Conservation (phyloP, 2,888 invertebrate genomes). For the Gari tellinella region DNA sequence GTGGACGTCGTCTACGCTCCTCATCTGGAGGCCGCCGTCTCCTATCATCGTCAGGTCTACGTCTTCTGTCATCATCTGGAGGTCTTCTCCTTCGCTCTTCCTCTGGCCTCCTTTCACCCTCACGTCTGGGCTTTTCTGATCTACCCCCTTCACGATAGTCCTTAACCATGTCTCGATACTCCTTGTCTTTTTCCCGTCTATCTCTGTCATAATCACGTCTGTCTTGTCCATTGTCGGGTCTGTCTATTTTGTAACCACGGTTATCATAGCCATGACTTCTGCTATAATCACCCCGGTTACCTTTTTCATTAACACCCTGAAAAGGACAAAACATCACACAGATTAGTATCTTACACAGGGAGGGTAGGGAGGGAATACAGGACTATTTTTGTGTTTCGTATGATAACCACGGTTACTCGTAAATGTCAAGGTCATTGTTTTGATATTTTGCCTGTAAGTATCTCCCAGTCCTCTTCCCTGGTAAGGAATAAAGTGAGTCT, state of each 20-base stretch:
- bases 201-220: conserved; percentile 30
- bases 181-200: conserved; percentile 45
- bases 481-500: conserved; percentile 50
- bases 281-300: conserved; percentile 65
- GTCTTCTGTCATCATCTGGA: conserved; percentile 14
- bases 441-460: conserved; percentile 43
- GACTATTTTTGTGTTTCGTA: conserved; percentile 25
- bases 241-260: conserved; percentile 64
- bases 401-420: conserved; percentile 63
- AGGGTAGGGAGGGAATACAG: conserved; percentile 42
- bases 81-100: too few species aligned
- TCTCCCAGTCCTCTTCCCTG: conserved; percentile 44
- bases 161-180: conserved; percentile 29
- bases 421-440: conserved; percentile 47
- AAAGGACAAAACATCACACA: conserved; percentile 21
- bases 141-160: conserved; percentile 40
- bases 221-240: too few species aligned
- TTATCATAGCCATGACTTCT: conserved; percentile 62
- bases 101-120: conserved; percentile 25
- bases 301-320: conserved; percentile 56
- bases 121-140: conserved; percentile 34
- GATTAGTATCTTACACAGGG: conserved; percentile 62
- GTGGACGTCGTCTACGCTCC: conserved; percentile 41
- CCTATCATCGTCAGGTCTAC: conserved; percentile 48
- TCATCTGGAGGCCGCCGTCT: conserved; percentile 39